These are phyloP conservation scores for Drosophila falleni DNA, from an alignment of 2,888 invertebrate species.

Conservation along the genomic window DNA sequence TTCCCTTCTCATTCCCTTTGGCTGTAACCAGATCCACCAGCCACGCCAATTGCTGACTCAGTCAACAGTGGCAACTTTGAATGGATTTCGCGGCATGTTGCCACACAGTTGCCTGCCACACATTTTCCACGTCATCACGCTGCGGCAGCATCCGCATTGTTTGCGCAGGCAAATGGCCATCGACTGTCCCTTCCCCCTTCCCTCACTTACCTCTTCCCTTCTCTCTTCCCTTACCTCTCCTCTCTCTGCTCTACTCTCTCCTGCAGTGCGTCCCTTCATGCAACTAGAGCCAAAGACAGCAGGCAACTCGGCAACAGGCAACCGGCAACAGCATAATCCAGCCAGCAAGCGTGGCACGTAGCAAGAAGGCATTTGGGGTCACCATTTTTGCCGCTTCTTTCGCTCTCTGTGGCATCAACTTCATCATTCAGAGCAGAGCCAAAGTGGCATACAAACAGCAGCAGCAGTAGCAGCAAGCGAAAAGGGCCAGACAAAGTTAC, in stretches of 20 bases:
- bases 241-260: background rate
- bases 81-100: constrained; percentile 50
- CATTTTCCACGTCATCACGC: constrained; percentile 76
- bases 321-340: constrained; percentile 42
- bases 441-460: constrained; percentile 11
- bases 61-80: constrained; percentile 31
- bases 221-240: background rate
- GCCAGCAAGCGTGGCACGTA: constrained; percentile 56
- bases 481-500: constrained; percentile 59
- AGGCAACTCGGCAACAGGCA: background rate
- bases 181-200: background rate
- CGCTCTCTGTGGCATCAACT: constrained; percentile 25
- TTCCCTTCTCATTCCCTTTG: too few relatives aligned
- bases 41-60: constrained; percentile 29
- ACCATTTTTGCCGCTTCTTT: constrained; percentile 36
- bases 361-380: constrained; percentile 50
- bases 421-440: constrained; percentile 27
- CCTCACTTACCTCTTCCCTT: background rate
- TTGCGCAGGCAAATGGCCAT: constrained; percentile 56
- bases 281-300: constrained; percentile 23
- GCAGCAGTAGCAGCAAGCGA: constrained; percentile 16
- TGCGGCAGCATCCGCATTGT: constrained; percentile 67
- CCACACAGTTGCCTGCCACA: constrained; percentile 38
- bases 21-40: constrained; percentile 2
- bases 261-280: background rate